These are phyloP conservation scores for Lagocephalus sceleratus DNA, from an alignment of 2,797 vertebrate genomes.

Conservation along the genomic window DNA sequence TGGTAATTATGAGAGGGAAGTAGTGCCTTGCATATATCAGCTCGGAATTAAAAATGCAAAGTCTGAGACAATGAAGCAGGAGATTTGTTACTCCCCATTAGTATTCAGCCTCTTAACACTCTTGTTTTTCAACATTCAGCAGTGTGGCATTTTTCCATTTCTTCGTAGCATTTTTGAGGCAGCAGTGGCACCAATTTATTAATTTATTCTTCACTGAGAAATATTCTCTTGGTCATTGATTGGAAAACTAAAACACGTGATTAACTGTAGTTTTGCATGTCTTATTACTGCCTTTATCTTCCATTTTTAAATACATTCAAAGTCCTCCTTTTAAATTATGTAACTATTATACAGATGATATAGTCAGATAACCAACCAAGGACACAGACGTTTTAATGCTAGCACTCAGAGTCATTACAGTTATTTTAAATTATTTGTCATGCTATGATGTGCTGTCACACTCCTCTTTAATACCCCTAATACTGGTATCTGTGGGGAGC, in stretches of 20 bases:
- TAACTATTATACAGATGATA: no score
- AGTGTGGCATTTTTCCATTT: background rate
- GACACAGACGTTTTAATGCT: conserved; percentile 9
- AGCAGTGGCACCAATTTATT: background rate
- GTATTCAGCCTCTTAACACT: background rate
- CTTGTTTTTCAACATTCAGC: background rate
- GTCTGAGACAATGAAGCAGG: background rate
- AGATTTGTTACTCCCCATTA: background rate
- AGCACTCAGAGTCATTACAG: conserved; percentile 8
- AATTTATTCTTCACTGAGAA: background rate
- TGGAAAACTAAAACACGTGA: background rate
- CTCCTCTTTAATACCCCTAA: conserved; percentile 27
- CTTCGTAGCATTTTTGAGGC: no score
- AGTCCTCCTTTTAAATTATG: no score
- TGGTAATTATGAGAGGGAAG: background rate
- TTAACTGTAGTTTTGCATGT: background rate
- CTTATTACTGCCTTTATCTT: no score
- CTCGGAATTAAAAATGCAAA: conserved; percentile 9
- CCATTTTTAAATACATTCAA: no score
- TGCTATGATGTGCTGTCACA: conserved; percentile 24
- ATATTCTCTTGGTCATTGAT: background rate
- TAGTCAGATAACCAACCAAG: conserved; percentile 14
- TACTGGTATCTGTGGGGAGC: conserved; percentile 10
- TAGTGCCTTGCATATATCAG: background rate
- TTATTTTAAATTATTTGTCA: conserved; percentile 32